Conservation (phyloP, 2,113 vertebrate genomes). For the Oreochromis tanganicae region DNA sequence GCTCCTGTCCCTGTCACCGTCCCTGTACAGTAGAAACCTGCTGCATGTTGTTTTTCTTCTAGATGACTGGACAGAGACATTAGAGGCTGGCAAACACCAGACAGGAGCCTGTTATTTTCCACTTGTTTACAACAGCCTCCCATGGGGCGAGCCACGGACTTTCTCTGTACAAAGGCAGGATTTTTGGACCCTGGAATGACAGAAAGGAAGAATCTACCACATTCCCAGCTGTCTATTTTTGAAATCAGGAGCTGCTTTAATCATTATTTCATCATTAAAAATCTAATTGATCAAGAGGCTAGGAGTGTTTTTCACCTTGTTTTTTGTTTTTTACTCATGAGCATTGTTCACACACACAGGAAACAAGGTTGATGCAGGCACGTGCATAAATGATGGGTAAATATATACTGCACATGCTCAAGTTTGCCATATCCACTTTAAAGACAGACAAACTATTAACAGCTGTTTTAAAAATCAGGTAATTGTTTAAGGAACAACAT, state of each 20-base stretch:
- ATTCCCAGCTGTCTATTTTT: not conserved
- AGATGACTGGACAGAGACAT: constrained; percentile 47
- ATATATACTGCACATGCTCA: not conserved
- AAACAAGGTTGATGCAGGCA: not conserved
- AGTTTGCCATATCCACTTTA: not conserved
- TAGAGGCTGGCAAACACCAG: constrained; percentile 15
- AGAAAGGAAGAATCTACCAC: not conserved
- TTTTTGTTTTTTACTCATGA: not conserved
- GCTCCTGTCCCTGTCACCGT: not conserved
- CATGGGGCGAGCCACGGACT: not conserved
- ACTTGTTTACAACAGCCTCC: constrained; percentile 37
- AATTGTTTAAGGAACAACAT: not conserved
- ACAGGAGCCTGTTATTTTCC: constrained; percentile 57
- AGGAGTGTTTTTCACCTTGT: not conserved
- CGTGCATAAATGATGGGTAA: not conserved
- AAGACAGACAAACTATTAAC: not conserved
- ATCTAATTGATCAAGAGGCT: not conserved
- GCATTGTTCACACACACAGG: not conserved
- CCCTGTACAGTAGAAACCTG: not conserved
- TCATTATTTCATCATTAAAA: not conserved
- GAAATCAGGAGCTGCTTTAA: not conserved
- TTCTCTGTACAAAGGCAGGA: not conserved
- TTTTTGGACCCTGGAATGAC: not conserved
- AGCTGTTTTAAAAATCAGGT: not conserved
- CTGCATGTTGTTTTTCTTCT: constrained; percentile 34